Evolutionary conservation across 2,113 vertebrate genomes (phyloP), one percentile per base, ranked within the genome.

Genomic region (Tupaia tana): DNA sequence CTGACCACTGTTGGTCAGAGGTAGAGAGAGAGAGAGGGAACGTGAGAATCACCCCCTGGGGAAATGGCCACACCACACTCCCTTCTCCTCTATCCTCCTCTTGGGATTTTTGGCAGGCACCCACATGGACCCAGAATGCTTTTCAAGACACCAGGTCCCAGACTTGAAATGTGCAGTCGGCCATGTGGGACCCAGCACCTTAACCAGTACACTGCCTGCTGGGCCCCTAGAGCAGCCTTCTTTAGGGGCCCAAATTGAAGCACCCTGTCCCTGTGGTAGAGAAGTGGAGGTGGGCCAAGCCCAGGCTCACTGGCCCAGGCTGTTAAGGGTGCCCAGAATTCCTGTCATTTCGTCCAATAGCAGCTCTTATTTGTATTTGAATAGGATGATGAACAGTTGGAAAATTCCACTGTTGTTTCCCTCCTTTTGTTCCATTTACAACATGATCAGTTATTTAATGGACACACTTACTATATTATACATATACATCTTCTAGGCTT

Each of bases 1-100:
- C 67, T 91, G 81, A 78, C 52, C 77, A 80, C 74, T 92, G n/a
- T 75, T 80, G 80, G 34, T 91, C 83, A 92, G 80, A 66, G 43
- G 43, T 43, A 43, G 43, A 43, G 43, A 43, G 43, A 43, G 43
- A 43, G 43, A 43, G 43, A 43, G 43, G 43, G 43, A 43, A 43
- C 4, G 6, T 43, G 6, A 43, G 43, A 43, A 43, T 43, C 43
- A 43, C 43, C 43, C 43, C 43, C 43, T 43, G 43, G 43, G 43
- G 43, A 43, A 6, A 43, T 43, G 43, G 43, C 43, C 43, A 43
- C 43, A 43, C 43, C 43, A 43, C 43, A 43, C 43, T 6, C 43
- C 6, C 43, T 43, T 43, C 43, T 43, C 43, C 43, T 43, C 43
- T 43, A 43, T 43, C 6, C 43, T 43, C 43, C 43, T 43, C 43